Conservation (phyloP, 1,140 invertebrate genomes). For the Ridgeia piscesae region DNA sequence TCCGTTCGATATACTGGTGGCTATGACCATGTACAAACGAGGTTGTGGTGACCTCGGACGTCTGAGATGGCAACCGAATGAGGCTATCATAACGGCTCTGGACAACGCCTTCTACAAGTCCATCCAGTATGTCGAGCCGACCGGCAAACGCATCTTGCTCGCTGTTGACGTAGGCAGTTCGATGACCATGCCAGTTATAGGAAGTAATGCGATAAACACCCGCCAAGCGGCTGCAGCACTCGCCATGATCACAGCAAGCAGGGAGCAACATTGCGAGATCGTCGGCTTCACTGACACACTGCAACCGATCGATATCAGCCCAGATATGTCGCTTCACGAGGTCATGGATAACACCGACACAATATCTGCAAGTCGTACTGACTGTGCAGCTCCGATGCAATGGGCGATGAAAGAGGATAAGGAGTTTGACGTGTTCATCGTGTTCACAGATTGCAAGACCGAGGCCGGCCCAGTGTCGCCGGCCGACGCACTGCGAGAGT, state of each 20-base stretch:
- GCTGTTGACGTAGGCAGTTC: constrained; percentile 64
- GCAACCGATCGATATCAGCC: constrained; percentile 14
- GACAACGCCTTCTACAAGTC: constrained; percentile 47
- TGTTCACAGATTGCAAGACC: constrained; percentile 51
- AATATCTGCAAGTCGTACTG: constrained; percentile 19
- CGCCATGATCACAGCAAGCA: constrained; percentile 39
- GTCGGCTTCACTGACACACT: constrained; percentile 40
- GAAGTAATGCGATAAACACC: constrained; percentile 57
- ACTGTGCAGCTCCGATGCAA: constrained; percentile 62
- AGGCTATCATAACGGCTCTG: constrained; percentile 43
- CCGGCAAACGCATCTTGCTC: constrained; percentile 63
- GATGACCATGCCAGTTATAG: constrained; percentile 56
- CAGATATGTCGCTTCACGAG: constrained; percentile 32
- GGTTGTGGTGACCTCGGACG: constrained; percentile 58
- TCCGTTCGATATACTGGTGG: constrained; percentile 65
- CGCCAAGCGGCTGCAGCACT: constrained; percentile 61
- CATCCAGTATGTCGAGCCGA: constrained; percentile 55
- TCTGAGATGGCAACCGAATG: constrained; percentile 50
- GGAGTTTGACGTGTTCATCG: constrained; percentile 49
- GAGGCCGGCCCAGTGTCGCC: constrained; percentile 41
- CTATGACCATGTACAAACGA: constrained; percentile 62
- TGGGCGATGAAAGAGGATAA: constrained; percentile 64
- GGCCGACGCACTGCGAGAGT: constrained; percentile 40
- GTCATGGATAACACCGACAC: not conserved
- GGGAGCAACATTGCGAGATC: constrained; percentile 40